These are phyloP conservation scores for Hypena proboscidalis DNA, from an alignment of 2,888 invertebrate species.

Conservation along the genomic window DNA sequence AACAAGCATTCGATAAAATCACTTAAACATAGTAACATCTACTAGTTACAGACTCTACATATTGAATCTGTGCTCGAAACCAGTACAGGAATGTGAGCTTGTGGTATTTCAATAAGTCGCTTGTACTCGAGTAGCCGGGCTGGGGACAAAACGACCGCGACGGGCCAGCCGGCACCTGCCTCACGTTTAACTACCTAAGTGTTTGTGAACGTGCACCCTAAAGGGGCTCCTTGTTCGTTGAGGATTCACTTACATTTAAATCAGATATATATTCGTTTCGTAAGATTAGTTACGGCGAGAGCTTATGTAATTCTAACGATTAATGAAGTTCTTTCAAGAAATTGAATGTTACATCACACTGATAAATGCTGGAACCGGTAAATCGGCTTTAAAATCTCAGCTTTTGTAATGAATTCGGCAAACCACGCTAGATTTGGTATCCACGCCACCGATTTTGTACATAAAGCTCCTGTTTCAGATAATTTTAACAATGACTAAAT, in stretches of 20 bases:
- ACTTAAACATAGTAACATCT: too few species aligned
- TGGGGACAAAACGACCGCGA: constrained; percentile 14
- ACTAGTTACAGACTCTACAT: too few species aligned
- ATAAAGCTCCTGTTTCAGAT: too few species aligned
- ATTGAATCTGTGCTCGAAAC: neutral
- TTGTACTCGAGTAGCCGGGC: constrained; percentile 5
- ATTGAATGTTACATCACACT: too few species aligned
- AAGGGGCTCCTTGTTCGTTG: neutral
- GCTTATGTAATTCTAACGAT: too few species aligned
- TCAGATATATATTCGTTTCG: constrained; percentile 9
- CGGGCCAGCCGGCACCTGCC: constrained; percentile 4
- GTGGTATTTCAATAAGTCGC: constrained; percentile 9
- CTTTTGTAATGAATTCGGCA: too few species aligned
- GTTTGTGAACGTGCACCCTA: neutral
- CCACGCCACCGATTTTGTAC: too few species aligned
- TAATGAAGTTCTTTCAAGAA: too few species aligned
- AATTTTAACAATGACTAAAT: too few species aligned
- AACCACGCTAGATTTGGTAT: too few species aligned
- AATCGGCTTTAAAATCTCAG: too few species aligned
- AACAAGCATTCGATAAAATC: neutral
- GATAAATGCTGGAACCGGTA: too few species aligned
- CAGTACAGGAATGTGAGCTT: constrained; percentile 7
- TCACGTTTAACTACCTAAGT: constrained; percentile 3
- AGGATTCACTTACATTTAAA: constrained; percentile 3
- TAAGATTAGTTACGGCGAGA: constrained; percentile 1